Base-by-base conservation (phyloP, 2,888 invertebrate genomes). In the Clusia tigrina region DNA sequence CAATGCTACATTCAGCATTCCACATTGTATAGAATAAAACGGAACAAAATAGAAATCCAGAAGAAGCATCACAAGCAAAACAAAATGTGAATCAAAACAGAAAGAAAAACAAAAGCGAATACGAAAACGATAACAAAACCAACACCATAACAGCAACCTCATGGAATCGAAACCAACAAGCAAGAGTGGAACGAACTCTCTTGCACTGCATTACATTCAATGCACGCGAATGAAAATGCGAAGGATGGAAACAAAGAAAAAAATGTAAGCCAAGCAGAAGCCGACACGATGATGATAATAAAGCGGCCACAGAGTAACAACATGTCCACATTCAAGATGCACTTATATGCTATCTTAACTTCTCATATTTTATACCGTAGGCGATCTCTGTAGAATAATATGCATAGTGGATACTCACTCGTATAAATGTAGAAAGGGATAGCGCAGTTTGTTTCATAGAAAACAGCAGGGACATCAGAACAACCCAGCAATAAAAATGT, bases 21-120 rank as follows among this genome's bases (percentile, higher is more conserved):
- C 54, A 42, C 53, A 60, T n/a, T n/a, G n/a, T n/a, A n/a, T 46
- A 64, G 69, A 69, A 69, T 57, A 67, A 72, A 68, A 66, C 71
- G 69, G 73, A 79, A 78, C 78, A 79, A 79, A 79, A 79, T 79
- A 79, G 75, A 74, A 78, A 78, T 78, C 73, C 78, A 69, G 71
- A 76, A 79, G 79, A 74, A 79, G 79, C 72, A 71, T 72, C 69
- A 67, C 72, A 71, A 76, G 70, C 77, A 76, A 76, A 76, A 76
- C 76, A 76, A 77, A 76, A 67, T 71, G 69, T 71, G 56, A 67
- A 76, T 74, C 73, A 75, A 76, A 74, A 78, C 74, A 77, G 72
- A 73, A 71, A 60, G 56, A 62, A 63, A 6, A 59, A 64, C 54
- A 64, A 56, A 62, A 67, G 67, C 37, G 67, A 59, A 67, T 64